Evolutionary conservation across 2,797 vertebrate genomes (phyloP).

Genomic region (Neomorphus geoffroyi): DNA sequence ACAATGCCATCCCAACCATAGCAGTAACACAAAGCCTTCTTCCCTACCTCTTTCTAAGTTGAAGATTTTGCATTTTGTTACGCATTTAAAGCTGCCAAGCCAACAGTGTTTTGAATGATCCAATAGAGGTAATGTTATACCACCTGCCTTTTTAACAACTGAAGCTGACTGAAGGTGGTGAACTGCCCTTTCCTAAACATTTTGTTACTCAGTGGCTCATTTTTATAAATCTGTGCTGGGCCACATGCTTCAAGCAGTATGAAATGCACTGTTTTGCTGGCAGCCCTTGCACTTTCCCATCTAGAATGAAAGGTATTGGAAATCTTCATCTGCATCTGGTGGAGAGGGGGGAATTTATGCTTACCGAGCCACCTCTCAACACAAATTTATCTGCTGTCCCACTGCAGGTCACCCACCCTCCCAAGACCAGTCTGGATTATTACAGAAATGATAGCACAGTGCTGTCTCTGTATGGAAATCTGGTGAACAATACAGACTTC

Average conservation of each 20-base stretch:
- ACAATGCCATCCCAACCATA: fast-evolving
- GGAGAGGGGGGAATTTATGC: not conserved
- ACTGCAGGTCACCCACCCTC: constrained; percentile 32
- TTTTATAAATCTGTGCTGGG: not conserved
- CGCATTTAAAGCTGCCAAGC: not conserved
- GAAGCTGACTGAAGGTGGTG: not conserved
- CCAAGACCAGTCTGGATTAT: not conserved
- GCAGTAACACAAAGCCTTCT: not conserved
- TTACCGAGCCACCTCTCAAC: not conserved
- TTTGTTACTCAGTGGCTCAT: not conserved
- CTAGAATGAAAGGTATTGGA: not conserved
- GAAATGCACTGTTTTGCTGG: fast-evolving
- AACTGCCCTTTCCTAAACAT: not conserved
- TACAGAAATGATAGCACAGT: not conserved
- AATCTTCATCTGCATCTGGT: not conserved
- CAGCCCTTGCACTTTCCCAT: not conserved
- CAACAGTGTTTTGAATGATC: not conserved
- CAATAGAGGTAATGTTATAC: not conserved
- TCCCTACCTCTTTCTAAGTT: not conserved
- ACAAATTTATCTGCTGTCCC: not conserved
- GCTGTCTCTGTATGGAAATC: not conserved
- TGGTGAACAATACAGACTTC: not conserved
- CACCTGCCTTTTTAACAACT: not conserved
- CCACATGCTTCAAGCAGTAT: not conserved
- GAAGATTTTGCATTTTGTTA: not conserved